phyloP scores from a whole-genome alignment of 1,140 invertebrate genomes.

The Hyles euphorbiae region DNA sequence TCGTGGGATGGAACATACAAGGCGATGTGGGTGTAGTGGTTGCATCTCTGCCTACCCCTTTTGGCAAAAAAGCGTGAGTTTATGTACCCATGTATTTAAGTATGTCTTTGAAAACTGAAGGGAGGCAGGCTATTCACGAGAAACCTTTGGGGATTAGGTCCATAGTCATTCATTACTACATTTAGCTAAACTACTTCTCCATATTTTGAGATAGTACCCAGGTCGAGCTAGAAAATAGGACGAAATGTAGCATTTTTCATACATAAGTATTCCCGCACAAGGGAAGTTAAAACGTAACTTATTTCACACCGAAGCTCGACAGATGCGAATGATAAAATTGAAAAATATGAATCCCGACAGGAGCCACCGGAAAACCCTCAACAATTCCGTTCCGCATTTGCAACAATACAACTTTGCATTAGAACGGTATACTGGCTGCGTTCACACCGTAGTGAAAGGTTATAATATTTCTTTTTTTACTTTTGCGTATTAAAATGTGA shows the following conservation, averaged over 20 bases:
- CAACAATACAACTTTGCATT: constrained; percentile 25
- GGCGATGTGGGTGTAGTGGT: too few species aligned
- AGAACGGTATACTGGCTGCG: constrained; percentile 4
- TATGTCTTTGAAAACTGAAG: too few species aligned
- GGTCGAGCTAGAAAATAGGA: too few species aligned
- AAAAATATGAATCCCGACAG: constrained; percentile 19
- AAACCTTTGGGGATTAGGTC: too few species aligned
- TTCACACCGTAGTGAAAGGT: constrained; percentile 8
- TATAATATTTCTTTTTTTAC: neutral
- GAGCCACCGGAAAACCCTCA: constrained; percentile 6
- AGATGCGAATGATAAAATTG: constrained; percentile 22
- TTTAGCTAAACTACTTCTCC: too few species aligned
- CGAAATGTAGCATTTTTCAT: neutral
- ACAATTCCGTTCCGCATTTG: constrained; percentile 24
- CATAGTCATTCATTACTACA: too few species aligned
- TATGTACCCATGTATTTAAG: too few species aligned
- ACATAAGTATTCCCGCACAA: neutral
- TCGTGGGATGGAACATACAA: too few species aligned
- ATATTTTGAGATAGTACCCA: too few species aligned
- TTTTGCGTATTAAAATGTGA: neutral
- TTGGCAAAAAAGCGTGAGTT: too few species aligned
- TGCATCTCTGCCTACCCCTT: too few species aligned
- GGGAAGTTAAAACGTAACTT: constrained; percentile 12
- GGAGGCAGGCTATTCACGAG: too few species aligned
- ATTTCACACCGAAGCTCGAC: constrained; percentile 10